Evolutionary conservation across 1,140 invertebrate species (phyloP).

Genomic region (Bombus soroeensis): DNA sequence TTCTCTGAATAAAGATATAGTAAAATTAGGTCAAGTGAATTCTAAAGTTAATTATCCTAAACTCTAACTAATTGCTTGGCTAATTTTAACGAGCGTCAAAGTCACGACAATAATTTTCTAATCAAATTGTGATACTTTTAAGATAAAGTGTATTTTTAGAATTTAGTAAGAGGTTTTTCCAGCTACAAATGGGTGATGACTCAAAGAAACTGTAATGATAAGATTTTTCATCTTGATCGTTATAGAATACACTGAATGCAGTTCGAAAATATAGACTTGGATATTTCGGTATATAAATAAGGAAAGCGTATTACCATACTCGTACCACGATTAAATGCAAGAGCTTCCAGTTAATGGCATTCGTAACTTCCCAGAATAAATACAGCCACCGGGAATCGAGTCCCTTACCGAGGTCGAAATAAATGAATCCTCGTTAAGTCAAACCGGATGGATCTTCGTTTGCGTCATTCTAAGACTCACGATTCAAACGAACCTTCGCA

Average conservation of each 20-base stretch:
- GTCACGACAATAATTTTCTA: too few species aligned
- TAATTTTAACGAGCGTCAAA: too few species aligned
- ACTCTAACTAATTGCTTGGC: too few species aligned
- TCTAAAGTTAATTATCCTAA: too few species aligned
- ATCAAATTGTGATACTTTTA: too few species aligned
- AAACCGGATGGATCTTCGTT: conserved; percentile 67
- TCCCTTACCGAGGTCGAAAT: conserved; percentile 74
- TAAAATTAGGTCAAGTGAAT: background rate
- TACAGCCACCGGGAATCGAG: conserved; percentile 77
- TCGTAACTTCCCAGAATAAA: conserved; percentile 71
- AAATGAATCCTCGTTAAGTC: conserved; percentile 79
- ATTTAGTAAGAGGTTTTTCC: too few species aligned
- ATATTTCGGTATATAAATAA: conserved; percentile 73
- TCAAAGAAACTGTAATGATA: conserved; percentile 14
- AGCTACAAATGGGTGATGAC: conserved; percentile 50
- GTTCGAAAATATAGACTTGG: background rate
- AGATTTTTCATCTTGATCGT: conserved; percentile 21
- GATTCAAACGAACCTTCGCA: conserved; percentile 57
- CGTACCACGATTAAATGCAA: conserved; percentile 75
- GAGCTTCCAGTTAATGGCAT: conserved; percentile 51
- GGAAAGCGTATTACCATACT: conserved; percentile 76
- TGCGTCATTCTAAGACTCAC: conserved; percentile 60
- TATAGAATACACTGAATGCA: background rate
- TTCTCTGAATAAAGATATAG: background rate
- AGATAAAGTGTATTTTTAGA: too few species aligned